Evolutionary conservation across 2,888 invertebrate species (phyloP).

Genomic region (Parthenolecanium corni): DNA sequence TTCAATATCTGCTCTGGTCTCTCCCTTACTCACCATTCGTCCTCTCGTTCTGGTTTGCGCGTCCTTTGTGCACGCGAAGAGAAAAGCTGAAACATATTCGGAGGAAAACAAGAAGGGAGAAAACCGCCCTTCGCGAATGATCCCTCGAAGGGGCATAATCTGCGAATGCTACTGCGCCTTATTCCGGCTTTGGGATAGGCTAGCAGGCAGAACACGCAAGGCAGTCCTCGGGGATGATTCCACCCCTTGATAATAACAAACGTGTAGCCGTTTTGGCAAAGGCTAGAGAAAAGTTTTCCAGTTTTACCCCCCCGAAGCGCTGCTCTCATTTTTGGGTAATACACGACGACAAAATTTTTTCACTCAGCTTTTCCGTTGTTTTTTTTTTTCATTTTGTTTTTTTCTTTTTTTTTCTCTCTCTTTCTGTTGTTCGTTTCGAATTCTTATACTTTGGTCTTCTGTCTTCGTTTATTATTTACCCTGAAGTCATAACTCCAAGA

Average conservation of each 20-base stretch:
- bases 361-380: background rate
- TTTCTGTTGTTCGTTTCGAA: too few relatives aligned
- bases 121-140: constrained; percentile 19
- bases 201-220: constrained; percentile 26
- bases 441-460: too few relatives aligned
- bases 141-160: constrained; percentile 25
- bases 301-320: constrained; percentile 22
- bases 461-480: too few relatives aligned
- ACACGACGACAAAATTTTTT: background rate
- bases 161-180: constrained; percentile 26
- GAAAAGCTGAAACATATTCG: constrained; percentile 23
- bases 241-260: constrained; percentile 26
- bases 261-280: constrained; percentile 6
- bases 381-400: background rate
- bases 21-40: too few relatives aligned
- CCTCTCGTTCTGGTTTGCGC: background rate
- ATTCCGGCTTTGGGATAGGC: constrained; percentile 27
- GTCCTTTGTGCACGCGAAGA: background rate
- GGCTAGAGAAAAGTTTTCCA: constrained; percentile 17
- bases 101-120: constrained; percentile 16
- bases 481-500: too few relatives aligned
- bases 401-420: too few relatives aligned
- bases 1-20: too few relatives aligned
- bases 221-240: constrained; percentile 28
- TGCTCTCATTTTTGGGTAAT: constrained; percentile 12